Evolutionary conservation across 2,888 invertebrate genomes (phyloP), one percentile per base, ranked within the genome.

Genomic region (Parnassius smintheus): DNA sequence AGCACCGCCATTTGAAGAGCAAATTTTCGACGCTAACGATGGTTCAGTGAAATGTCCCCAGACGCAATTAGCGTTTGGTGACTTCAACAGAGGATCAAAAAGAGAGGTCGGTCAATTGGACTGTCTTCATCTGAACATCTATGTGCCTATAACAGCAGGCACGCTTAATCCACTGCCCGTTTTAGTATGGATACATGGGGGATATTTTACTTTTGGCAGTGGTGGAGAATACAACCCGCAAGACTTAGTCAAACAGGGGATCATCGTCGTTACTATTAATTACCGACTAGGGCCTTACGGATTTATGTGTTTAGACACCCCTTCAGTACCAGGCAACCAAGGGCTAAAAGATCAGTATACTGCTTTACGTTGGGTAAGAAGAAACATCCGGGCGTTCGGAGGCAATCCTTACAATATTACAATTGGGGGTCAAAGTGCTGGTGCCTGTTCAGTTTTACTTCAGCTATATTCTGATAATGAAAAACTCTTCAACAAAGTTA

Each of bases 61-160:
- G 74, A 66, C 18, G 18, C 18, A 18, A 18, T 0, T 1, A 18
- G 18, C 72, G 9, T 53, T 62, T 22, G 64, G 69, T 10, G 68
- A 62, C 51, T 59, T 61, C 35, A 62, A 66, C 1, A 61, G 68
- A 50, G 69, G 61, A 66, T 68, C 44, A 44, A 65, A 66, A 42
- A 61, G 85, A 83, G 49, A 69, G 66, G 44, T 65, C n/a, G 70
- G 88, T 61, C 71, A 76, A 53, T 83, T 93, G 64, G 93, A 94
- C 75, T 96, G 95, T 66, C 89, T 96, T 0, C 93, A 92, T 64
- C 75, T 96, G 8, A 96, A 95, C 75, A 93, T 96, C 0, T 89
- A 82, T 65, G 86, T 88, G 3, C 91, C 91, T 7, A 78, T 75
- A 46, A 66, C 70, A 61, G 90, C 91, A 2, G 84, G 83, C 59